phyloP scores from a whole-genome alignment of 2,888 invertebrate species.

The Palloptera scutellata region DNA sequence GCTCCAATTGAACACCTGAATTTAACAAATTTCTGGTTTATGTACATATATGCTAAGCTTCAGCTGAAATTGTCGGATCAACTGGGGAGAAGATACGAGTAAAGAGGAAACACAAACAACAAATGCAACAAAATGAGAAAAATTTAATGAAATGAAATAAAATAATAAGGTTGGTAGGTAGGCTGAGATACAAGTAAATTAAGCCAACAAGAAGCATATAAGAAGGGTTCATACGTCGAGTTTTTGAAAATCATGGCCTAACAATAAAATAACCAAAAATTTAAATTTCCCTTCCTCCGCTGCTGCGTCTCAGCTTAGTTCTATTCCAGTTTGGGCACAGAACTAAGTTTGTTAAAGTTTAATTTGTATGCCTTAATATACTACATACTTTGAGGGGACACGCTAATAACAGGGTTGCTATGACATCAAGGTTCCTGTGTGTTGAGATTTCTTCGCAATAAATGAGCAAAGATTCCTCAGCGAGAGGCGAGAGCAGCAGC shows the following conservation, averaged over 20 bases:
- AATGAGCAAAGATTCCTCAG: not conserved
- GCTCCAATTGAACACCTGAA: slow-evolving; percentile 55
- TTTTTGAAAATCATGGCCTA: slow-evolving; percentile 13
- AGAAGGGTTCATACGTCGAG: slow-evolving; percentile 9
- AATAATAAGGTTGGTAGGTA: too few species aligned
- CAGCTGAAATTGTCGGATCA: not conserved
- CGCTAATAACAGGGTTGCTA: slow-evolving; percentile 22
- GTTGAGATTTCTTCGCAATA: not conserved
- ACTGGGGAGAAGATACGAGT: slow-evolving; percentile 30
- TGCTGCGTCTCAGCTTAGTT: not conserved
- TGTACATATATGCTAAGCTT: slow-evolving; percentile 2
- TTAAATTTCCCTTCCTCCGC: not conserved
- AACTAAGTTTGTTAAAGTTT: not conserved
- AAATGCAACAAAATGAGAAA: not conserved
- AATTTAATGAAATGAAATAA: not conserved
- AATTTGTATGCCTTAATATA: not conserved
- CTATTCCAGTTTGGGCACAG: not conserved
- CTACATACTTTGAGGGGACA: slow-evolving; percentile 13
- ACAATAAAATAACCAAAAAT: not conserved
- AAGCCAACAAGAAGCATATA: slow-evolving; percentile 18
- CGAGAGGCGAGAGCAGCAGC: not conserved
- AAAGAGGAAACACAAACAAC: slow-evolving; percentile 21
- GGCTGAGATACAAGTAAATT: not conserved
- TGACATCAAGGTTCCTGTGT: not conserved
- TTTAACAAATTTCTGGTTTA: slow-evolving; percentile 44